phyloP scores from a whole-genome alignment of 2,797 vertebrate species.

The Pogoniulus pusillus region DNA sequence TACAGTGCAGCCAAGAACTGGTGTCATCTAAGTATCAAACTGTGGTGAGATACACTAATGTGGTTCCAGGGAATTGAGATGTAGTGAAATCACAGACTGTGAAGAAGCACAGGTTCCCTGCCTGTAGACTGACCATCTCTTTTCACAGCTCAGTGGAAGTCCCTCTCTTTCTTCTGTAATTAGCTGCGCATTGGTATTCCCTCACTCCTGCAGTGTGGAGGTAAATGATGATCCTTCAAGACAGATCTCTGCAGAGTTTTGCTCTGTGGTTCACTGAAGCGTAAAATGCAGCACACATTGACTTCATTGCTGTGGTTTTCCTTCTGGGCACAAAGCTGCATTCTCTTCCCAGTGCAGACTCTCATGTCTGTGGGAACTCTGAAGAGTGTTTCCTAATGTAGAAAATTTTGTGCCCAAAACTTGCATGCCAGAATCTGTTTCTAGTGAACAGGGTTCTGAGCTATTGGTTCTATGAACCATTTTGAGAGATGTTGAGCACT shows the following conservation, averaged over 20 bases:
- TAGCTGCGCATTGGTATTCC: not conserved
- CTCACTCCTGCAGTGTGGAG: not conserved
- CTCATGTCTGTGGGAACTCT: not conserved
- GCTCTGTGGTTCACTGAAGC: not conserved
- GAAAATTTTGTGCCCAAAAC: not conserved
- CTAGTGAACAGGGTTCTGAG: not conserved
- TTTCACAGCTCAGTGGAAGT: slow-evolving; percentile 28
- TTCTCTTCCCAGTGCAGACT: not conserved
- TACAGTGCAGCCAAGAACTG: not conserved
- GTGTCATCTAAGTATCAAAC: not conserved
- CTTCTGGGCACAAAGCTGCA: not conserved
- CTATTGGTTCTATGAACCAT: not conserved
- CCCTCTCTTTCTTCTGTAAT: not conserved
- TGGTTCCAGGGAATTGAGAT: not conserved
- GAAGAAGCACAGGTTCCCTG: not conserved
- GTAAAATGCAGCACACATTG: not conserved
- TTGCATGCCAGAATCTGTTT: not conserved
- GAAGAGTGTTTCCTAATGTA: not conserved
- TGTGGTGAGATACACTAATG: not conserved
- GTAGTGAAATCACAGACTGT: not conserved
- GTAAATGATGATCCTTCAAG: slow-evolving; percentile 4
- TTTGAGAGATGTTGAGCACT: not conserved
- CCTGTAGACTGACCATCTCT: not conserved
- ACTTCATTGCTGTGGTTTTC: not conserved
- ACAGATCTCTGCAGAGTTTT: not conserved